Evolutionary conservation across 2,888 invertebrate species (phyloP).

Genomic region (Lycophotia porphyrea): DNA sequence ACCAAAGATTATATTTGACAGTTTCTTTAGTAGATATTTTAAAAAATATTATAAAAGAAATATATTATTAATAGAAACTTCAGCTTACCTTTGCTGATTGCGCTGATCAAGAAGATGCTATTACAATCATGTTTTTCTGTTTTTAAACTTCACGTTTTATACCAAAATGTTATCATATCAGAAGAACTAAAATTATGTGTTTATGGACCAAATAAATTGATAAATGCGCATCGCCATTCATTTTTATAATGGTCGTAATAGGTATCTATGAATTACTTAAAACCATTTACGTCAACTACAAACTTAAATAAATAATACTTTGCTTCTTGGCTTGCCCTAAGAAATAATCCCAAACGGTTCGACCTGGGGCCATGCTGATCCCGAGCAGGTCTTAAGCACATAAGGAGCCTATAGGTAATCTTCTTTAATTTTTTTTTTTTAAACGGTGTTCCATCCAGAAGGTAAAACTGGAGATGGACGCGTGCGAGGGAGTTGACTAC

Average conservation of each 20-base stretch:
- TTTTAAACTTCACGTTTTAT: constrained; percentile 41
- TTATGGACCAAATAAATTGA: constrained; percentile 64
- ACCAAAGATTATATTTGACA: neutral
- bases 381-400: neutral
- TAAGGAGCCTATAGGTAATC: neutral
- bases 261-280: constrained; percentile 11
- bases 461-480: too few relatives aligned
- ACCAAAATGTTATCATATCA: constrained; percentile 55
- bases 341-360: neutral
- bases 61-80: neutral
- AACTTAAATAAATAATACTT: constrained; percentile 5
- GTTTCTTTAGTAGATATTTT: neutral
- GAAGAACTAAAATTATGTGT: constrained; percentile 44
- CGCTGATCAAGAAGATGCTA: constrained; percentile 55
- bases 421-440: too few relatives aligned
- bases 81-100: constrained; percentile 55
- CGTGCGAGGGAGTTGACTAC: too few relatives aligned
- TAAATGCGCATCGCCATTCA: constrained; percentile 31
- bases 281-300: constrained; percentile 7
- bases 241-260: constrained; percentile 30
- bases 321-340: neutral
- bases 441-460: too few relatives aligned
- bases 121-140: constrained; percentile 18
- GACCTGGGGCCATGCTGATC: neutral
- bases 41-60: constrained; percentile 23